Evolutionary conservation across 2,888 invertebrate genomes (phyloP), one percentile per base, ranked within the genome.

Genomic region (Hermaeophaga mercurialis): DNA sequence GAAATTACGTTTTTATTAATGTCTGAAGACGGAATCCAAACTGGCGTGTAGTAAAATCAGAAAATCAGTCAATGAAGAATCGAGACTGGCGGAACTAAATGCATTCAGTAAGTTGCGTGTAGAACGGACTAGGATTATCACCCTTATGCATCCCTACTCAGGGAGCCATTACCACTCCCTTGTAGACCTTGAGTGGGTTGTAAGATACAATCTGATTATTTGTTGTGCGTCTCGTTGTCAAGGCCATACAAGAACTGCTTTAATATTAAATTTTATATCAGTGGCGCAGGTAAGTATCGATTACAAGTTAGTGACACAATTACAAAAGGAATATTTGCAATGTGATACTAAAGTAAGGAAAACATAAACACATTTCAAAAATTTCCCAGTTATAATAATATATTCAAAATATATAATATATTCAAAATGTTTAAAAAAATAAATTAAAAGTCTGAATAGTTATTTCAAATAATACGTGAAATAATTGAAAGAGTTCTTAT

Each of bases 181-280:
- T 58, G 56, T 58, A 59, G 67, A 68, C 72, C 66, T 73, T 69
- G 70, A 69, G 65, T 68, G 63, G 65, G 66, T 68, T 66, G 67
- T 66, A 69, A 69, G 70, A 70, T 70, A 70, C 66, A 65, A 70
- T 70, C 70, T 65, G 65, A 64, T 65, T 69, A 66, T 70, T 68
- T 68, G 66, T 68, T 62, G 66, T 67, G 63, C 65, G 67, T 67
- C 68, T 69, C 64, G 66, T 63, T 64, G 64, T 65, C 66, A 66
- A 67, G 67, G 67, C 60, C 66, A 63, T 59, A 47, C 62, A 58
- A 58, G 60, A 56, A 54, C 55, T 61, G 63, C 61, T 63, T 63
- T 61, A 45, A 61, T 61, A 61, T 61, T 53, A 56, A 58, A 53
- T 59, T 62, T 54, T 53, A 26, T 38, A 28, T 28, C 61, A 61